Evolutionary conservation across 2,797 vertebrate genomes (phyloP), one percentile per base, ranked within the genome.

Genomic region (Poeciliopsis gracilis): DNA sequence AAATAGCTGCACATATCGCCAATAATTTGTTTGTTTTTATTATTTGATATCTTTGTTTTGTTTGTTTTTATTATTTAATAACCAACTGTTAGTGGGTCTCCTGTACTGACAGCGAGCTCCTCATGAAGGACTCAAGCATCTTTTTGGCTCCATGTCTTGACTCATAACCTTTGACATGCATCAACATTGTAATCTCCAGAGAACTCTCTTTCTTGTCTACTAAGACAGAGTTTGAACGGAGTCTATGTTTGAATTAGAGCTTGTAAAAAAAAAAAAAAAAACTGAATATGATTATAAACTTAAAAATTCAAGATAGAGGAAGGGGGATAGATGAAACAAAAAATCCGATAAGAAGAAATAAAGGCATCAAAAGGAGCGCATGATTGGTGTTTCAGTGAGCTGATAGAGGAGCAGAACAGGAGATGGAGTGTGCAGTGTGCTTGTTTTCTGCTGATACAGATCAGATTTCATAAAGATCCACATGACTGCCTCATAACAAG

Each of bases 391-490:
- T 80, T 82, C 46, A 84, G 75, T 84, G 84, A 92, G 69, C 70
- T 72, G 75, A 82, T 67, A 66, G 83, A 81, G 77, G 73, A 82
- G 81, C 73, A 87, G 66, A 77, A 77, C 69, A 82, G 81, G 80
- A 89, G 88, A 78, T 80, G 43, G 77, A 85, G 82, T 78, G 76
- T 84, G 86, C 82, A 73, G 75, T 45, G 77, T 4, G 28, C 82
- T 90, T 89, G 85, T 86, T 87, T 75, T 90, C 83, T 88, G 85
- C 84, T 89, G 89, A 90, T 90, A 87, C 84, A 85, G 90, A 94
- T 95, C 91, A 91, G 87, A 92, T 94, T 94, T 94, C 92, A 94
- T 92, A 94, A 91, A 95, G 93, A 92, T 93, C 88, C 91, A 93
- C 89, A 90, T 93, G 92, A 94, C 94, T 93, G 91, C 91, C 91